Evolutionary conservation across 2,113 vertebrate species (phyloP).

Genomic region (Equus quagga): DNA sequence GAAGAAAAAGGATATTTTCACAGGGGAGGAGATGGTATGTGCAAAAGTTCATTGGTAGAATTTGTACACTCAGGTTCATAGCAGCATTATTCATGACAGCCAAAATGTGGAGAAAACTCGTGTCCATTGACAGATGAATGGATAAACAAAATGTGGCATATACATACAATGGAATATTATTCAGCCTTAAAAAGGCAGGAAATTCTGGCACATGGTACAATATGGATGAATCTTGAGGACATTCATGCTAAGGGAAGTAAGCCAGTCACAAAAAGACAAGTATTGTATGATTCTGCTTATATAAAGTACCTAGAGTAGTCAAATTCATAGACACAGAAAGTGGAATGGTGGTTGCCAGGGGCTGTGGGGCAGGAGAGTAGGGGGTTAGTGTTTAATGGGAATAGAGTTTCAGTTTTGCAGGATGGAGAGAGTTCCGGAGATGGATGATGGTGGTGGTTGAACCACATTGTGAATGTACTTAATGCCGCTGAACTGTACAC

Average conservation of each 20-base stretch:
- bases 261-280: neutral
- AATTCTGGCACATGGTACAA: neutral
- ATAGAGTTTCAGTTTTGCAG: neutral
- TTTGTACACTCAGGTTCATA: neutral
- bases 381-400: neutral
- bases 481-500: neutral
- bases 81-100: neutral
- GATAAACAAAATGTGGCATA: neutral
- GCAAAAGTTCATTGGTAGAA: neutral
- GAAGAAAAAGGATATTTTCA: neutral
- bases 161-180: neutral
- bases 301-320: neutral
- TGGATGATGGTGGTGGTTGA: no score
- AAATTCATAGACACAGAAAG: neutral
- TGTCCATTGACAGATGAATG: neutral
- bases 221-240: neutral
- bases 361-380: neutral
- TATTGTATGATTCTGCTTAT: neutral
- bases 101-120: neutral
- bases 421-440: neutral
- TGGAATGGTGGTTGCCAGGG: neutral
- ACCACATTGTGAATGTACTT: neutral
- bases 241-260: neutral
- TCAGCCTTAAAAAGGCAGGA: neutral
- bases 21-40: neutral